Base-by-base conservation (phyloP, 1,140 invertebrate genomes). In the Drosophila tristis region DNA sequence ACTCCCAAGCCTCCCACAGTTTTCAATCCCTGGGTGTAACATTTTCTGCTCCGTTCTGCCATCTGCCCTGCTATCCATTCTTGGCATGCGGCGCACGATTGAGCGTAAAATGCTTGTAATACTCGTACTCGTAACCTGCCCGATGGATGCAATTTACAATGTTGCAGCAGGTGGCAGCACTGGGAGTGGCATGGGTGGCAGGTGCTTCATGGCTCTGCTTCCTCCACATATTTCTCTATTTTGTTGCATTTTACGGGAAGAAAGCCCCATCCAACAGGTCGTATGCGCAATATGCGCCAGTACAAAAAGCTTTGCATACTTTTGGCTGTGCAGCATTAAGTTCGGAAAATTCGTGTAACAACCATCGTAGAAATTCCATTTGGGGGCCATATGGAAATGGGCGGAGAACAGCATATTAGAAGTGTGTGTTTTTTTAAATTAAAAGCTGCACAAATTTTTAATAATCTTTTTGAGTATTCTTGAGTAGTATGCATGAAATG, bases 71-170 rank as follows among this genome's bases (percentile, higher is more conserved):
- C 35, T 13, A 39, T 39, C 35, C 35, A 39, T 39, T 39, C 35
- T 68, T 80, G 81, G 50, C 59, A 87, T 59, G 74, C 70, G 45
- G 62, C 23, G 50, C 60, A 78, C 68, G 58, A 68, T 61, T 68
- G 64, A 54, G 62, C 53, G 68, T 63, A 70, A 59, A 75, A 76
- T 61, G 70, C 78, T 67, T 81, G 81, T 75, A 74, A 78, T 82
- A 39, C 35, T 13, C 35, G 35, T 39, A 13, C 35, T 68, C 82
- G 66, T 81, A 60, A 62, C 54, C 57, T 50, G 48, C 43, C 63
- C 53, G 26, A 55, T 65, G 66, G 58, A 82, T 70, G 84, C 66
- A 82, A 89, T 76, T 82, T 87, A 82, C 75, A 87, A 87, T 89
- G 78, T 89, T 82, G 82, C 84, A 82, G 84, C 82, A 89, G 82